phyloP scores from a whole-genome alignment of 2,113 vertebrate species.

The Archilochus colubris region DNA sequence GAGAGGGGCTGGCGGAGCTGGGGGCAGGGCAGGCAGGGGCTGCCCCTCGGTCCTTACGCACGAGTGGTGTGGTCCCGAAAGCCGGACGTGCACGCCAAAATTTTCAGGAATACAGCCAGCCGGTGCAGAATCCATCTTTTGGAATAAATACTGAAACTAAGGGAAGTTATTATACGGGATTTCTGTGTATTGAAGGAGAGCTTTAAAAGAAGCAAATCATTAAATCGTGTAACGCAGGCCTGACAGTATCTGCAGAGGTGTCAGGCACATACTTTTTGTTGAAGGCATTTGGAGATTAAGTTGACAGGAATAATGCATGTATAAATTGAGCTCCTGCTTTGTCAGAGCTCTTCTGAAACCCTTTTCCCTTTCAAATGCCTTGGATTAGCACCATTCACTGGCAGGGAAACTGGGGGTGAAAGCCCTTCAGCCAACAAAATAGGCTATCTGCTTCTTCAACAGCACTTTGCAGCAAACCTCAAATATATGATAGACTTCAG shows the following conservation, averaged over 20 bases:
- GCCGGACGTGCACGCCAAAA: rapidly evolving
- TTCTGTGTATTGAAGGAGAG: neutral
- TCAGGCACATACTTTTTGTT: neutral
- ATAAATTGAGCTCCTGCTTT: neutral
- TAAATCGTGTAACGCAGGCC: neutral
- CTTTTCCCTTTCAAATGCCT: neutral
- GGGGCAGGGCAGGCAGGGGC: neutral
- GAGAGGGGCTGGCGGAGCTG: rapidly evolving
- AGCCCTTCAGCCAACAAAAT: neutral
- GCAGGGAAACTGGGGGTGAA: neutral
- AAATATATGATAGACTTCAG: neutral
- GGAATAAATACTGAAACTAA: neutral
- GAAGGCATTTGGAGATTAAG: neutral
- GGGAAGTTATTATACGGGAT: neutral
- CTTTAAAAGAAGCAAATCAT: neutral
- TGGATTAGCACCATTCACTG: neutral
- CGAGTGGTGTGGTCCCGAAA: rapidly evolving
- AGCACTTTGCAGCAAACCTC: neutral
- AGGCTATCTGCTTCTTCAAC: neutral
- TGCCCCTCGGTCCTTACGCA: rapidly evolving
- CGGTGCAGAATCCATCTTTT: neutral
- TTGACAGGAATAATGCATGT: neutral
- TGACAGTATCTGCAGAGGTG: neutral
- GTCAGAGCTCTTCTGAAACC: neutral
- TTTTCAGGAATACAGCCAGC: neutral